Evolutionary conservation across 2,888 invertebrate species (phyloP), one percentile per base, ranked within the genome.

Genomic region (Resseliella maxima): DNA sequence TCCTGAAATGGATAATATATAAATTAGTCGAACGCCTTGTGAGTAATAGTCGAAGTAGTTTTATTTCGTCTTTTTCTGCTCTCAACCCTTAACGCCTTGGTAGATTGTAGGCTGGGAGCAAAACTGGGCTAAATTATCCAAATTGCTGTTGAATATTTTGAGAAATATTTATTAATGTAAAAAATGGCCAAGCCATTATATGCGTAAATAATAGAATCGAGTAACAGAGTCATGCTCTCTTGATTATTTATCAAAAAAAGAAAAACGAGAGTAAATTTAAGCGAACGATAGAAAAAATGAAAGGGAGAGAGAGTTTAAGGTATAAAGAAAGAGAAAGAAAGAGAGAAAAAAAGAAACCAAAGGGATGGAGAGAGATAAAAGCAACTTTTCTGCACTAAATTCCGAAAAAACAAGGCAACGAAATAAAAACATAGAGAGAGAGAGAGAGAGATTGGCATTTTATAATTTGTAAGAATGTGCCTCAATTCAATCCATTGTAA

Each of bases 111-210:
- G 72, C 72, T 31, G 72, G 27, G 27, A 3, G 24, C 59, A 59
- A 27, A 59, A 15, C 72, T 2, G 31, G 31, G 31, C 72, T 72
- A 72, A 72, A 72, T 72, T 72, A 72, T 72, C 31, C 31, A 72
- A 10, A 72, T 72, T 72, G 72, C 31, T 72, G 72, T 72, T 72
- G 72, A 72, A 72, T 72, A 72, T 72, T 72, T 72, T 27, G 72
- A 72, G 72, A 72, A 72, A 72, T 31, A 72, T 72, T 72, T 72
- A 72, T 72, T 31, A 5, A 72, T 72, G 72, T 72, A 31, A 72
- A 72, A 72, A 72, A 72, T 72, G 72, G 72, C 3, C 72, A 27
- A 72, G 15, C 72, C 72, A 72, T 72, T 72, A 72, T 72, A 31
- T 72, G 72, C 72, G 27, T 72, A 72, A 72, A 72, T 72, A 72